Percentiles rank a stretch among this genome's conserved stretches.
These are phyloP conservation scores for Nebria brevicollis DNA, from an alignment of 2,888 invertebrate genomes.

Conservation along the genomic window DNA sequence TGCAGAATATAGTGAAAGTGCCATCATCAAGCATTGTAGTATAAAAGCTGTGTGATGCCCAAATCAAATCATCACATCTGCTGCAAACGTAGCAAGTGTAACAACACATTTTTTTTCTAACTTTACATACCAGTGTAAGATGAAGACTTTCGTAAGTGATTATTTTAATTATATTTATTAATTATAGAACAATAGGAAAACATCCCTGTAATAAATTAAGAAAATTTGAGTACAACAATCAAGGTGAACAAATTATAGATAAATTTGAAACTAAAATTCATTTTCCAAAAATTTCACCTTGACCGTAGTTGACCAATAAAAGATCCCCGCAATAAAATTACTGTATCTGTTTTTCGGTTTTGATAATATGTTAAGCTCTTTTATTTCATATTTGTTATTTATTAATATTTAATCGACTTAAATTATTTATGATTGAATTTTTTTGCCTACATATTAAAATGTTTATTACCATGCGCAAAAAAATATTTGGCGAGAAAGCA, in stretches of 20 bases:
- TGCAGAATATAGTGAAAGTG: conserved; percentile 35
- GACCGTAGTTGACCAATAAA: too few relatives aligned
- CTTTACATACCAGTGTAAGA: conserved; percentile 56
- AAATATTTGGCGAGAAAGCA: not conserved
- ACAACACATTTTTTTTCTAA: conserved; percentile 27
- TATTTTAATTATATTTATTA: conserved; percentile 22
- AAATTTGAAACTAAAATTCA: too few relatives aligned
- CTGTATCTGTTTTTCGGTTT: too few relatives aligned
- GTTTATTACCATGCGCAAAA: not conserved
- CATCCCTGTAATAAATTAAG: too few relatives aligned
- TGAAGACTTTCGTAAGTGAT: conserved; percentile 60
- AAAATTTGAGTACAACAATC: too few relatives aligned
- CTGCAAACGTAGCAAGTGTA: conserved; percentile 41
- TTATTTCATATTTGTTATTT: too few relatives aligned
- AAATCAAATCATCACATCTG: conserved; percentile 39
- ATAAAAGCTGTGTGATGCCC: conserved; percentile 28
- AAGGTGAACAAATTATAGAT: too few relatives aligned
- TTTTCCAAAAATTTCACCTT: too few relatives aligned
- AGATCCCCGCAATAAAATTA: too few relatives aligned
- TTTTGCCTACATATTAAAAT: not conserved
- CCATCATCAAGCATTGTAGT: conserved; percentile 33
- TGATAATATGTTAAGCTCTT: too few relatives aligned
- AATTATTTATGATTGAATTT: too few relatives aligned
- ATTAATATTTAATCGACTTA: too few relatives aligned
- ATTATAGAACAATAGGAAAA: not conserved